Percentiles rank a stretch among this genome's conserved stretches.
phyloP scores from a whole-genome alignment of 2,888 invertebrate species.

The Rhingia campestris region DNA sequence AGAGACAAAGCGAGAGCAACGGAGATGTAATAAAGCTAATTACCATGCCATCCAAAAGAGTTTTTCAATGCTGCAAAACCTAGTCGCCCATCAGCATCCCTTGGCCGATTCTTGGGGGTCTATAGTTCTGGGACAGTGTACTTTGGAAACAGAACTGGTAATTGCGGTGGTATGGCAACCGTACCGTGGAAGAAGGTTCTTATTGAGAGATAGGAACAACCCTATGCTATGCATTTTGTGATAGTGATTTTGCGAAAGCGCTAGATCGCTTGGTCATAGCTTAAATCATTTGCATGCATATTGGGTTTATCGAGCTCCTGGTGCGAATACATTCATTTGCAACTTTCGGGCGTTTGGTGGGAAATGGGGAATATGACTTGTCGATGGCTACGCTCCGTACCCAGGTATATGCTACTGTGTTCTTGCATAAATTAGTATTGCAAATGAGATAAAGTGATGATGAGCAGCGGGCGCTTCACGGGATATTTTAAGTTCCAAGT shows the following conservation, averaged over 20 bases:
- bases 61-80: slow-evolving; percentile 44
- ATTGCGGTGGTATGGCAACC: slow-evolving; percentile 18
- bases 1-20: slow-evolving; percentile 48
- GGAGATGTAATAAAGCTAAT: slow-evolving; percentile 69
- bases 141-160: slow-evolving; percentile 24
- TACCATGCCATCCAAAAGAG: slow-evolving; percentile 54
- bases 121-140: slow-evolving; percentile 25
- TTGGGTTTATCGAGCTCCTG: slow-evolving; percentile 68
- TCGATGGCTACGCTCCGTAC: neutral
- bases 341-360: slow-evolving; percentile 42
- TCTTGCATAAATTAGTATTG: slow-evolving; percentile 71
- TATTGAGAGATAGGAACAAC: slow-evolving; percentile 36
- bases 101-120: slow-evolving; percentile 12
- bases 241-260: slow-evolving; percentile 42
- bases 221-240: slow-evolving; percentile 50
- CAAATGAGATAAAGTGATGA: slow-evolving; percentile 74
- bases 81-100: neutral
- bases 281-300: slow-evolving; percentile 74
- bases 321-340: slow-evolving; percentile 58
- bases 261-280: slow-evolving; percentile 48
- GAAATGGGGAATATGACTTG: neutral
- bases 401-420: slow-evolving; percentile 35
- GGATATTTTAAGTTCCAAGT: slow-evolving; percentile 48
- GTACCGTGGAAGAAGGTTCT: slow-evolving; percentile 17
- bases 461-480: slow-evolving; percentile 55